A percentile compares a stretch with the other conserved stretches of the same genome.
Evolutionary conservation across 2,797 vertebrate species (phyloP).

Genomic region (Lacerta bilineata): DNA sequence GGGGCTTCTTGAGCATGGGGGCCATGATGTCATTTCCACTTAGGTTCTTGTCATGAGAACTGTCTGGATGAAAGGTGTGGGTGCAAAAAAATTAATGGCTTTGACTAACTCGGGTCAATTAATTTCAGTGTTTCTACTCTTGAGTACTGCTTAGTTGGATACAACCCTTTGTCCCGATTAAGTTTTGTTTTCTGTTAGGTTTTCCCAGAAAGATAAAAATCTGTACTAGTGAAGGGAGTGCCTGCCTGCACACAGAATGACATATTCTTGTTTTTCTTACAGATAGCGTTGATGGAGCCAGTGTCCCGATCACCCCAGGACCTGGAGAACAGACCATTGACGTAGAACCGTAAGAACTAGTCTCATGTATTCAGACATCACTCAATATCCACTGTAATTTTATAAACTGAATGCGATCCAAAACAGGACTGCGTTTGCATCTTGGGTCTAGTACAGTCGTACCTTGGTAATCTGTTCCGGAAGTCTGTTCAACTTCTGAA

Average conservation of each 20-base stretch:
- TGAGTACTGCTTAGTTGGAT: too few species aligned
- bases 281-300: conserved; percentile 83
- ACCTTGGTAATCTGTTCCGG: too few species aligned
- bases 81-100: not conserved
- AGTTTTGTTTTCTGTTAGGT: not conserved
- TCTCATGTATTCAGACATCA: conserved; percentile 22
- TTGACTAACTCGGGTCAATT: too few species aligned
- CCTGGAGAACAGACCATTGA: conserved; percentile 84
- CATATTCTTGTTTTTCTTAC: conserved; percentile 69
- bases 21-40: not conserved
- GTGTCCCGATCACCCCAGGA: conserved; percentile 77
- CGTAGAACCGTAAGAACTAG: conserved; percentile 85
- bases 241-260: conserved; percentile 12
- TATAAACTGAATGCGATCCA: not conserved
- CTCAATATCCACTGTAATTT: not conserved
- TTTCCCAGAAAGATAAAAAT: not conserved
- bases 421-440: too few species aligned
- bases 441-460: too few species aligned
- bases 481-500: too few species aligned
- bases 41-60: not conserved
- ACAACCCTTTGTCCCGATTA: not conserved
- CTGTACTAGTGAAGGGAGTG: not conserved
- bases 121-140: too few species aligned
- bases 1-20: not conserved
- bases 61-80: not conserved